These are phyloP conservation scores for Charanyca ferruginea DNA, from an alignment of 2,888 invertebrate species.

Conservation along the genomic window DNA sequence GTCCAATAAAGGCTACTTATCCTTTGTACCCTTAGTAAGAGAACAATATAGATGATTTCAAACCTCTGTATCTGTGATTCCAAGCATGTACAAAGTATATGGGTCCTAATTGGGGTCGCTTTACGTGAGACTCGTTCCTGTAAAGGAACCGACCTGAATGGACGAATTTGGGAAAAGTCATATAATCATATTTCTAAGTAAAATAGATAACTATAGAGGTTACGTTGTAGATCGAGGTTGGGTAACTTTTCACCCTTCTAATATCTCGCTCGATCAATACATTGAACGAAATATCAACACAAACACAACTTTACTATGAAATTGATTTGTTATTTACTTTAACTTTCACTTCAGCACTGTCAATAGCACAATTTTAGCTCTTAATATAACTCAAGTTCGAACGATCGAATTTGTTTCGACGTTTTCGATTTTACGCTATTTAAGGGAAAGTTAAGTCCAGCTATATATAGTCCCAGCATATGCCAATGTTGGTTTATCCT, in stretches of 20 bases:
- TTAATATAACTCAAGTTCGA: neutral
- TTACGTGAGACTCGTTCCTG: slow-evolving; percentile 12
- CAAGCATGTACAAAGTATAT: slow-evolving; percentile 4
- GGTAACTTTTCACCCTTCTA: neutral
- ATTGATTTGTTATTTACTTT: slow-evolving; percentile 9
- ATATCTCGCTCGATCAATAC: neutral
- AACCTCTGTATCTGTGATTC: slow-evolving; percentile 12
- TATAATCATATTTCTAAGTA: neutral
- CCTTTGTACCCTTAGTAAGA: neutral
- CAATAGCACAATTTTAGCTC: slow-evolving; percentile 9
- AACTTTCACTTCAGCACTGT: slow-evolving; percentile 15
- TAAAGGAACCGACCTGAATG: neutral
- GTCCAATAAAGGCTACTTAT: neutral
- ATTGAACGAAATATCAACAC: neutral
- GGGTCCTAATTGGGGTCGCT: slow-evolving; percentile 6
- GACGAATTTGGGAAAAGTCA: neutral
- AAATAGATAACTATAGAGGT: neutral
- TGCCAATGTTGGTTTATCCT: neutral
- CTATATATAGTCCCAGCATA: neutral
- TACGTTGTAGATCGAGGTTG: neutral
- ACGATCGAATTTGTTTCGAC: slow-evolving; percentile 1
- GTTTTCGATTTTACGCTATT: slow-evolving; percentile 5
- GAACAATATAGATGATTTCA: neutral
- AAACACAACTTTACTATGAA: neutral
- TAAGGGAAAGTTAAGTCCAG: neutral